Conservation (phyloP, 2,888 invertebrate genomes). For the Cerastis rubricosa region DNA sequence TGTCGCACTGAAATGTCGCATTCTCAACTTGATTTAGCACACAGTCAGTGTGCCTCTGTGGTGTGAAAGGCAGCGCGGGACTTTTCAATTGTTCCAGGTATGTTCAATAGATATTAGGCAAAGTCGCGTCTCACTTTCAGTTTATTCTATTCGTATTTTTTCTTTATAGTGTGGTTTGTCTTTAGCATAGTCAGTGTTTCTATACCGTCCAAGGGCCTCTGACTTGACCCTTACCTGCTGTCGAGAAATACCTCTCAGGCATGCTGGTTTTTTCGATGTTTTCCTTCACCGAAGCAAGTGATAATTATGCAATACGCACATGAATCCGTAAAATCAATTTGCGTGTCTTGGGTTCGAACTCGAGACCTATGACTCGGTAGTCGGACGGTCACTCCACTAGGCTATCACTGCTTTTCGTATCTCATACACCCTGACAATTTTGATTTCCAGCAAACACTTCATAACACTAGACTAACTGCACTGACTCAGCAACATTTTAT, state of each 20-base stretch:
- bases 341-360: too few relatives aligned
- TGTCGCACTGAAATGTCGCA: neutral
- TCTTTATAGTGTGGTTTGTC: too few relatives aligned
- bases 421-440: neutral
- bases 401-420: neutral
- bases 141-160: neutral
- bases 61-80: constrained; percentile 4
- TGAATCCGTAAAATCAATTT: too few relatives aligned
- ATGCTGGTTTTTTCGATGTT: too few relatives aligned
- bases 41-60: neutral
- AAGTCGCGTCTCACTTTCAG: neutral
- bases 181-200: too few relatives aligned
- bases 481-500: constrained; percentile 17
- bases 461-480: neutral
- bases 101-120: neutral
- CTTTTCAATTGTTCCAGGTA: constrained; percentile 6
- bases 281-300: too few relatives aligned
- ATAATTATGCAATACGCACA: too few relatives aligned
- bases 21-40: neutral
- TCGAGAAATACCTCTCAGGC: too few relatives aligned
- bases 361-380: too few relatives aligned
- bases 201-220: too few relatives aligned
- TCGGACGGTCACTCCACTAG: too few relatives aligned
- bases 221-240: too few relatives aligned
- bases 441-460: neutral